These are phyloP conservation scores for Amblyornis subalaris DNA, from an alignment of 2,113 vertebrate genomes.

Conservation along the genomic window DNA sequence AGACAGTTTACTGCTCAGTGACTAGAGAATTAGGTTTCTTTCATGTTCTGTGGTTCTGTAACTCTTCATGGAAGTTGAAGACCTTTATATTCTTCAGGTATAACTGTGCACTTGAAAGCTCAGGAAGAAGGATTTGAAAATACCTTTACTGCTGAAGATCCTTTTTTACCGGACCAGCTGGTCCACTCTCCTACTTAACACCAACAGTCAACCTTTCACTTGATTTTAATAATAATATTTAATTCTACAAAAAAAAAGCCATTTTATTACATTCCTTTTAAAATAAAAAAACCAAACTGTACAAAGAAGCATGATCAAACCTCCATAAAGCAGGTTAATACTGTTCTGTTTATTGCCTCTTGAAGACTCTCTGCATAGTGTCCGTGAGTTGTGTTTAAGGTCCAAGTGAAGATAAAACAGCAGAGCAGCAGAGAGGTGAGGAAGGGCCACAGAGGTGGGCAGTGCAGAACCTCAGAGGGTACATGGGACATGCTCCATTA, in stretches of 20 bases:
- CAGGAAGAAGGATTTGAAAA: background rate
- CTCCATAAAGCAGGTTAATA: slow-evolving; percentile 74
- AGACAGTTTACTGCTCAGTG: background rate
- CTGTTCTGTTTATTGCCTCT: slow-evolving; percentile 77
- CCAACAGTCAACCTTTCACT: slow-evolving; percentile 74
- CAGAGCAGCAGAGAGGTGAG: slow-evolving; percentile 69
- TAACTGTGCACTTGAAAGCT: background rate
- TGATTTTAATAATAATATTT: slow-evolving; percentile 76
- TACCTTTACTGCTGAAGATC: slow-evolving; percentile 26
- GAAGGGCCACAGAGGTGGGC: slow-evolving; percentile 64
- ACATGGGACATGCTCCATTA: slow-evolving; percentile 68
- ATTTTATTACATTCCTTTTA: slow-evolving; percentile 76
- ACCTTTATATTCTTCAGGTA: background rate
- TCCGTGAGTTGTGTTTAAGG: slow-evolving; percentile 70
- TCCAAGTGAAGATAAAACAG: slow-evolving; percentile 72
- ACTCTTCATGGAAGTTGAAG: background rate
- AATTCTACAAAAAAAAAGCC: slow-evolving; percentile 69
- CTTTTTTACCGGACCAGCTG: slow-evolving; percentile 31
- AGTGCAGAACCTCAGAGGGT: slow-evolving; percentile 68
- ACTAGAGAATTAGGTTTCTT: background rate
- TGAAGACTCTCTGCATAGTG: slow-evolving; percentile 73
- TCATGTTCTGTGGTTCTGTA: background rate
- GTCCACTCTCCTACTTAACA: slow-evolving; percentile 54
- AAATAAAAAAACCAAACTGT: slow-evolving; percentile 64
- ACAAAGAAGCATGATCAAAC: slow-evolving; percentile 77